Base-by-base conservation (phyloP, 2,888 invertebrate genomes). In the Microplitis deprimator region DNA sequence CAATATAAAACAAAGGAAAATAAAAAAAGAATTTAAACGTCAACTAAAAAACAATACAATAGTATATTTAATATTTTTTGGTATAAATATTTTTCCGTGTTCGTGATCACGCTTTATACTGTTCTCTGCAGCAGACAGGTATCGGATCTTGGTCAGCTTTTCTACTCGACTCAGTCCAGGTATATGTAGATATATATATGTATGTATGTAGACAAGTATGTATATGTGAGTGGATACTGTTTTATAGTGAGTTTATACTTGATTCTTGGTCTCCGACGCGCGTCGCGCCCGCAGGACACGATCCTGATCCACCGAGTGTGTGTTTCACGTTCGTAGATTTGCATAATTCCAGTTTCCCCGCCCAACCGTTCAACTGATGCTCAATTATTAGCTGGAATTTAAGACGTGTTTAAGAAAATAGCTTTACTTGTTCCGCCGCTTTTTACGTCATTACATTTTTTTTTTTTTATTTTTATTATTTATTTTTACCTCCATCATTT, bases 401-500 rank as follows among this genome's bases (percentile, higher is more conserved):
- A 88, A 89, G 87, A 88, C 87, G 87, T 87, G 88, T 88, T 88
- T 87, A 87, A 88, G 88, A 89, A 89, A 89, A 89, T 89, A 87
- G 85, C 86, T 84, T 83, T 78, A 80, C 80, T 82, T 70, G 67
- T 67, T 67, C 59, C 50, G 77, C 76, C 77, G 71, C 79, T 72
- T 73, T 76, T 65, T 77, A 61, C 73, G 80, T 38, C 41, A 68
- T 69, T 69, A 40, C 68, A 64, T 73, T 72, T 76, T 79, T 80
- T 80, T 75, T 79, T 75, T 79, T 79, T 80, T 20, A 20, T 20
- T 20, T 20, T 75, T 80, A 65, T 72, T 77, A 64, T 29, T 29
- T 29, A 29, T 29, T 29, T 64, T 70, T 69, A 59, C 76, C 59
- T 20, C 73, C 62, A 69, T 79, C 71, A 68, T 73, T 73, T 73